These are phyloP conservation scores for Labeo calbasu DNA, from an alignment of 2,797 vertebrate species.

Conservation along the genomic window DNA sequence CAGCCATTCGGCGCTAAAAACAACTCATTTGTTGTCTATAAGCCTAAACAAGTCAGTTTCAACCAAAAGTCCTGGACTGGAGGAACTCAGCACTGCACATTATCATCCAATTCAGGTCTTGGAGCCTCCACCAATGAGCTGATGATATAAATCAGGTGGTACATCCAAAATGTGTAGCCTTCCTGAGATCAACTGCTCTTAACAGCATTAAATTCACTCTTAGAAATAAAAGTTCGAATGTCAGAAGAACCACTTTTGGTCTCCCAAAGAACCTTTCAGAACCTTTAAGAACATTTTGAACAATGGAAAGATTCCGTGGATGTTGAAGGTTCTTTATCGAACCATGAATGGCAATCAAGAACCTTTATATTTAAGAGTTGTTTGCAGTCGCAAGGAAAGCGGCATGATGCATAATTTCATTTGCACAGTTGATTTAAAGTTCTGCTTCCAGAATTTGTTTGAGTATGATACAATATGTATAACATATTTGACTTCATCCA, in stretches of 20 bases:
- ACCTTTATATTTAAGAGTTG: neutral
- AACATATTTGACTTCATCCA: neutral
- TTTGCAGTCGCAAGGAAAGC: neutral
- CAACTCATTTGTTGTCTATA: constrained; percentile 1
- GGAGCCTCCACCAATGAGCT: neutral
- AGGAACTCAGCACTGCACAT: neutral
- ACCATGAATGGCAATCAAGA: neutral
- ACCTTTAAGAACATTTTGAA: neutral
- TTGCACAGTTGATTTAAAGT: neutral
- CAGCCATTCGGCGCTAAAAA: neutral
- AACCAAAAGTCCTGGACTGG: neutral
- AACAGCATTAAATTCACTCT: neutral
- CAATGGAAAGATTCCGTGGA: neutral
- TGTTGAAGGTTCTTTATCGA: neutral
- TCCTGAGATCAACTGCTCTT: neutral
- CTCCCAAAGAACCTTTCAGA: neutral
- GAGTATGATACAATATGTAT: neutral
- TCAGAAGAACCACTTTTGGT: neutral
- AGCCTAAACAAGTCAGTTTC: constrained; percentile 2
- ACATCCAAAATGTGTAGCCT: neutral
- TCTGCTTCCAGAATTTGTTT: neutral
- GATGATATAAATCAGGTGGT: constrained; percentile 11
- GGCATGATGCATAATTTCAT: neutral
- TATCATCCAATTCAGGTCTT: neutral
- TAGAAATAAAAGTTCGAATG: neutral